phyloP scores from a whole-genome alignment of 2,113 vertebrate genomes.

The Hypocryptadius cinnamomeus region DNA sequence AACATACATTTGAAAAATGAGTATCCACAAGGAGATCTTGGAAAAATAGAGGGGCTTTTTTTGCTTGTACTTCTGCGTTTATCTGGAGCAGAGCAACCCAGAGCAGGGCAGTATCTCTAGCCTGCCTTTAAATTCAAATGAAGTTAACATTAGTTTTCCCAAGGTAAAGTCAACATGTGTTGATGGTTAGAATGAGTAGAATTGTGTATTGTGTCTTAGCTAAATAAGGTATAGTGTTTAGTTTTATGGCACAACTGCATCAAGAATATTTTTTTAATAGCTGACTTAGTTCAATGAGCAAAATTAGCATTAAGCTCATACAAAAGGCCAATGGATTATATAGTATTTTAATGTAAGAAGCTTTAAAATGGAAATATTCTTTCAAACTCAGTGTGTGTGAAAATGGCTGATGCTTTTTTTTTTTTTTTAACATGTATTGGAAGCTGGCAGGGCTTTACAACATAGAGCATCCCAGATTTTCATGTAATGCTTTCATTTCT shows the following conservation, averaged over 20 bases:
- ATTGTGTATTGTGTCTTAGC: background rate
- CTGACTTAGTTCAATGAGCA: background rate
- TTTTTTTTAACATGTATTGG: background rate
- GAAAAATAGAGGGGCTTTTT: background rate
- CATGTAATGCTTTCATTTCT: background rate
- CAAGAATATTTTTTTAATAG: background rate
- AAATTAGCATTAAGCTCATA: background rate
- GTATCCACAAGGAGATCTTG: background rate
- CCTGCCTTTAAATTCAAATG: background rate
- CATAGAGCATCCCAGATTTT: background rate
- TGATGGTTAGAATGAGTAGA: background rate
- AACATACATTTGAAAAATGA: background rate
- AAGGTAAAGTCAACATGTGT: background rate
- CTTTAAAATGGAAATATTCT: background rate
- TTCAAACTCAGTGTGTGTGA: background rate
- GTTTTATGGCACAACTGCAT: background rate
- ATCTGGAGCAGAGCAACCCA: background rate
- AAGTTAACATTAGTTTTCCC: background rate
- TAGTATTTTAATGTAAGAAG: background rate
- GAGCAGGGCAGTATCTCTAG: background rate
- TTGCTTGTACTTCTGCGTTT: background rate
- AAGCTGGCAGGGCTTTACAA: background rate
- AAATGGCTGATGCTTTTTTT: background rate
- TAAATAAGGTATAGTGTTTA: background rate
- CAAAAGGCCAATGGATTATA: background rate